Evolutionary conservation across 2,888 invertebrate genomes (phyloP).

Genomic region (Gymnosoma rotundatum): DNA sequence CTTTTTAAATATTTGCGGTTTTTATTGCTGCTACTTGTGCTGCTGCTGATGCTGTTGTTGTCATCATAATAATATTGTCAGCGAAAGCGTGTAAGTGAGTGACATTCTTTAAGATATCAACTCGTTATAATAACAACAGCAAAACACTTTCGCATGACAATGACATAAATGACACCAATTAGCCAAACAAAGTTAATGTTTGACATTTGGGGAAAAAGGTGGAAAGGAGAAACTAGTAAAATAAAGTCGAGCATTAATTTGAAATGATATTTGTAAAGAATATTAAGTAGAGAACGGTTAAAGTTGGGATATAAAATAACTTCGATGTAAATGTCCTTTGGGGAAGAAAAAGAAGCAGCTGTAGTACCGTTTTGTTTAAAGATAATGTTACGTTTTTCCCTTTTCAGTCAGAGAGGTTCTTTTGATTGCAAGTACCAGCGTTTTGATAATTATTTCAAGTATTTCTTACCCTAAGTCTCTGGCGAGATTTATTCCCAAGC

Average conservation of each 20-base stretch:
- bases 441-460: too few species aligned
- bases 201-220: conserved; percentile 4
- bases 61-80: conserved; percentile 63
- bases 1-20: conserved; percentile 53
- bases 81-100: conserved; percentile 66
- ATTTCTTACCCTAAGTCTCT: too few species aligned
- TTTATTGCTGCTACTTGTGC: conserved; percentile 25
- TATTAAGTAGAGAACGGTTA: neutral
- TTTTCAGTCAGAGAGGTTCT: too few species aligned
- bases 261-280: conserved; percentile 15
- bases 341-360: too few species aligned
- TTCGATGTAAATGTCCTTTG: too few species aligned
- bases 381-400: too few species aligned
- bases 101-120: conserved; percentile 67
- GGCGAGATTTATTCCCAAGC: too few species aligned
- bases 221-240: neutral
- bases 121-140: conserved; percentile 35
- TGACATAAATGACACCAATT: conserved; percentile 50
- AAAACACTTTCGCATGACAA: conserved; percentile 27
- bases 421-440: too few species aligned
- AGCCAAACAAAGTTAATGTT: conserved; percentile 36
- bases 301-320: neutral
- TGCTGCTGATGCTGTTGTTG: conserved; percentile 19
- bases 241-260: conserved; percentile 22
- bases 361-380: too few species aligned